Conservation (phyloP, 2,888 invertebrate species). For the Blera fallax region DNA sequence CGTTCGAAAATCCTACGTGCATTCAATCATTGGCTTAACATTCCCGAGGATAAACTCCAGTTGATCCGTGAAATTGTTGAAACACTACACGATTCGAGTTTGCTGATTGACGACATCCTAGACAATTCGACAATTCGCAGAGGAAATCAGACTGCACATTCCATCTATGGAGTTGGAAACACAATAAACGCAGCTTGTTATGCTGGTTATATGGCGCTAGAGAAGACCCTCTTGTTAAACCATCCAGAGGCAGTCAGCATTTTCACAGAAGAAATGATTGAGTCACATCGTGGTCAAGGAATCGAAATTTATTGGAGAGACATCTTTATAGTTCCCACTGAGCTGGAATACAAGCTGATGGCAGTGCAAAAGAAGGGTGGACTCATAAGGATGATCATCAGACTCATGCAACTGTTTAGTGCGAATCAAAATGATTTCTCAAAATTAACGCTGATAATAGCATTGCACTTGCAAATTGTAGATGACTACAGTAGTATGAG, state of each 20-base stretch:
- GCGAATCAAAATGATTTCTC: constrained; percentile 92
- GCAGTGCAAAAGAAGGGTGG: constrained; percentile 97
- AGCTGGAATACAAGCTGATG: constrained; percentile 97
- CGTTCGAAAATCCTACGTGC: constrained; percentile 92
- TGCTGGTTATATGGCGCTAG: too few relatives aligned
- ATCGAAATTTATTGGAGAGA: constrained; percentile 99
- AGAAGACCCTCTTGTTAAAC: constrained; percentile 83
- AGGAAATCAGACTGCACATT: constrained; percentile 97
- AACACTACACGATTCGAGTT: constrained; percentile 97
- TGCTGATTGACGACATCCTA: constrained; percentile 98
- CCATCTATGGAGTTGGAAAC: constrained; percentile 96
- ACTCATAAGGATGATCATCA: constrained; percentile 95
- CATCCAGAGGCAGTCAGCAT: constrained; percentile 92
- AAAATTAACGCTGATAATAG: constrained; percentile 91
- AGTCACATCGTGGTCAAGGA: constrained; percentile 97
- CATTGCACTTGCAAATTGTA: constrained; percentile 97
- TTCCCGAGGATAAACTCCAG: constrained; percentile 90
- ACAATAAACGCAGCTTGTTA: constrained; percentile 93
- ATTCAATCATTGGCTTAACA: constrained; percentile 97
- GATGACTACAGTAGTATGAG: constrained; percentile 96
- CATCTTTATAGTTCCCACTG: constrained; percentile 95
- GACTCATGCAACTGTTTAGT: constrained; percentile 97
- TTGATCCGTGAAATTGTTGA: constrained; percentile 94
- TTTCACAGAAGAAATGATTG: constrained; percentile 93
- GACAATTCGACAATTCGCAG: constrained; percentile 96